Conservation (phyloP, 2,113 vertebrate genomes). For the Lethenteron camtschaticum region DNA sequence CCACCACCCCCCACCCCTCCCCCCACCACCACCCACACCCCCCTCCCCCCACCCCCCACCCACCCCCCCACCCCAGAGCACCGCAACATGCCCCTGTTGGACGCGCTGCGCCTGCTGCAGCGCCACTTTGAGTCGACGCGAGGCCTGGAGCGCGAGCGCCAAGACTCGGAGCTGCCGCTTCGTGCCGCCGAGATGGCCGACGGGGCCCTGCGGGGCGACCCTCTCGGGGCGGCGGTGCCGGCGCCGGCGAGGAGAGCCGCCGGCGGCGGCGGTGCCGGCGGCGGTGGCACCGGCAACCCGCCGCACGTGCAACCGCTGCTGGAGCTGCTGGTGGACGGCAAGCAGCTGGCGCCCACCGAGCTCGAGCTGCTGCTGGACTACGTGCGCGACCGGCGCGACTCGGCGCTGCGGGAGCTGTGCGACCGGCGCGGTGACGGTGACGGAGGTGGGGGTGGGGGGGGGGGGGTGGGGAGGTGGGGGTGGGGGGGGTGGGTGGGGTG, state of each 20-base stretch:
- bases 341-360: not conserved
- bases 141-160: not conserved
- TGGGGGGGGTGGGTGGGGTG: too few species aligned
- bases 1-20: too few species aligned
- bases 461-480: too few species aligned
- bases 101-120: not conserved
- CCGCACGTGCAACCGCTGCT: not conserved
- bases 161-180: not conserved
- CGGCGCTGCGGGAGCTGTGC: not conserved
- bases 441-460: too few species aligned
- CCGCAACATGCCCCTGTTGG: conserved; percentile 1
- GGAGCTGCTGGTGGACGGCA: not conserved
- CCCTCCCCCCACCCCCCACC: not conserved
- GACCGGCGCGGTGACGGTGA: too few species aligned
- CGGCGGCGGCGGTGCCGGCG: not conserved
- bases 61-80: not conserved
- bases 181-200: not conserved
- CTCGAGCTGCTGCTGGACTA: not conserved
- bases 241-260: not conserved
- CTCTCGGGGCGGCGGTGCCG: not conserved
- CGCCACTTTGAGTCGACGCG: not conserved
- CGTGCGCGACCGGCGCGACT: not conserved
- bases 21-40: too few species aligned
- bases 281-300: not conserved
- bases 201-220: not conserved